These are phyloP conservation scores for Bombylius major DNA, from an alignment of 2,888 invertebrate genomes.

Conservation along the genomic window DNA sequence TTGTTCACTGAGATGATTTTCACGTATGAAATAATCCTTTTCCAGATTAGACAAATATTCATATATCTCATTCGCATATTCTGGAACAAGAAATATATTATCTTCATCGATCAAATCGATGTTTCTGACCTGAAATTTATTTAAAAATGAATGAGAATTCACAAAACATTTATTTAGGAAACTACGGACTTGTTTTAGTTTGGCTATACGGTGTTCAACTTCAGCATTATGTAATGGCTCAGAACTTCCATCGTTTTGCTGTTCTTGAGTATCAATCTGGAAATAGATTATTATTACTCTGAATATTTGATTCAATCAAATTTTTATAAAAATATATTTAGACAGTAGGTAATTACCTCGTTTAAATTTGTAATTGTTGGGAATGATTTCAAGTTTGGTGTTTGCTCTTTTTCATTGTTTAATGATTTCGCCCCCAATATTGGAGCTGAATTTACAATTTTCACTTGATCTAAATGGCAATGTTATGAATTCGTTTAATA, in stretches of 20 bases:
- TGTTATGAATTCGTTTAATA: neutral
- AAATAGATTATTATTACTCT: no score
- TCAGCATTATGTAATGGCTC: slow-evolving; percentile 29
- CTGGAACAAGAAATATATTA: slow-evolving; percentile 67
- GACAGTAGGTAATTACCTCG: no score
- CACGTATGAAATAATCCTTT: slow-evolving; percentile 47
- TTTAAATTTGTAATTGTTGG: no score
- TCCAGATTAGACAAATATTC: slow-evolving; percentile 67
- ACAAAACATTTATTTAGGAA: slow-evolving; percentile 7
- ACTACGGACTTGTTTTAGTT: neutral
- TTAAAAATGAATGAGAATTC: neutral
- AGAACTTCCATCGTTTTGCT: slow-evolving; percentile 17
- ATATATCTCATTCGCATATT: slow-evolving; percentile 85
- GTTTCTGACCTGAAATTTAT: slow-evolving; percentile 42
- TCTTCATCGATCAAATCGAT: slow-evolving; percentile 62
- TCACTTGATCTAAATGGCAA: slow-evolving; percentile 9
- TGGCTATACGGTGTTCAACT: neutral
- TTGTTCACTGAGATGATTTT: slow-evolving; percentile 55
- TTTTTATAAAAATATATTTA: no score
- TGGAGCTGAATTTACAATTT: slow-evolving; percentile 3
- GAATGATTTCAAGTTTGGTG: no score
- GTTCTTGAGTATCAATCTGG: no score
- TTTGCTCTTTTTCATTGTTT: no score
- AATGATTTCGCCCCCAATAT: no score
- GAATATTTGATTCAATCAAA: no score